Base-by-base conservation (phyloP, 92 coral and sea anemone genomes). In the Epizoanthus scotinus region DNA sequence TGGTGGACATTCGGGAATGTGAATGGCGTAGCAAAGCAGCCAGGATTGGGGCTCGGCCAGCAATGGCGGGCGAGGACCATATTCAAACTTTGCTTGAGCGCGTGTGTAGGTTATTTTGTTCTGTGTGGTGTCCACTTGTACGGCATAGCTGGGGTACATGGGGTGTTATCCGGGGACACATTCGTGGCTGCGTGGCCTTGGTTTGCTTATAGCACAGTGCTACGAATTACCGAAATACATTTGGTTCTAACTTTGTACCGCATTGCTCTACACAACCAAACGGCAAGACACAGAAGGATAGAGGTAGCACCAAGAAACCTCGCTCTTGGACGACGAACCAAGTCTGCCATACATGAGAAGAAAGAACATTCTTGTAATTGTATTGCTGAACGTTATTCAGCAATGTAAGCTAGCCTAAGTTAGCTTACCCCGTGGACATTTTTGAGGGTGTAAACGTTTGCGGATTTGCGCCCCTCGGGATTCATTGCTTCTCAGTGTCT, bases 101-200 rank as follows among this genome's bases (percentile, higher is more conserved):
- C 89, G 1, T 82, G 84, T 5, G 19, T 62, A 15, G 94, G 97
- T 9, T 94, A 91, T 18, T 42, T 81, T 24, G 44, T 84, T 0
- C 59, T 92, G 69, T 87, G 88, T 54, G 81, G 70, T 19, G 54
- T 84, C 63, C 92, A 92, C 34, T 60, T 87, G 36, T 92, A 90
- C 79, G 94, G 88, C 6, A 89, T 92, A 88, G 31, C 60, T 13
- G 90, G 90, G 5, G 89, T 92, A 9, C 87, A 90, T 27, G 94
- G 97, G 5, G 83, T 73, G 38, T 90, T 81, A 52, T 80, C 94
- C 20, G 67, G 73, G 36, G 47, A 63, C 22, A 71, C 24, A 67
- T 77, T 65, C 86, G 88, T 77, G 26, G 25, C 86, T 0, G 85
- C 92, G 52, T 92, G 97, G 97, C 87, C 90, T 28, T 92, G 97